Base-by-base conservation (phyloP, 2,888 invertebrate genomes). In the Syritta pipiens region DNA sequence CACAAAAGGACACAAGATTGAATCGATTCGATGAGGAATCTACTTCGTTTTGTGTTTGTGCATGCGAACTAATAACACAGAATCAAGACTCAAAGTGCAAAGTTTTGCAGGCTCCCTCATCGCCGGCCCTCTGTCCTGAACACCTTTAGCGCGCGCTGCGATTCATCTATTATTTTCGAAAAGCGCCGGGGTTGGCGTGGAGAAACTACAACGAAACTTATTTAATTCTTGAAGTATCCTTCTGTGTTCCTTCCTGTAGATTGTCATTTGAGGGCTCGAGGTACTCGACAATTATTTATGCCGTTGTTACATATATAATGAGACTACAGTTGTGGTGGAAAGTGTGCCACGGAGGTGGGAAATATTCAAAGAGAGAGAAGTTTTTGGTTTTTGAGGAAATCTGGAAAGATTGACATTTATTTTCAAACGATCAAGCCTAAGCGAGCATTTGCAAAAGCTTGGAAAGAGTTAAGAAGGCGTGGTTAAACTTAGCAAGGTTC, bases 11-110 rank as follows among this genome's bases (percentile, higher is more conserved):
- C 48, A 63, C 68, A 49, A 55, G 55, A 46, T 57, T 62, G 62
- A 49, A 76, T 76, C 76, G 62, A 76, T 63, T 44, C 28, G 48
- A 17, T 28, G 30, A 6, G 49, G 26, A 37, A 69, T 48, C 49
- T 68, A 48, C 35, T 10, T 49, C 22, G n/a, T 57, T 60, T 57
- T 32, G 1, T 24, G 24, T 57, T 20, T 30, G 30, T 55, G 55
- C 55, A 57, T 49, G 48, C 28, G 22, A 60, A 57, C 68, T 42
- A 62, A 62, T 48, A 57, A 57, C 40, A 60, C 37, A 32, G 44
- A 71, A 71, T 63, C 59, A 63, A 59, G 69, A 71, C 30, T 76
- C 49, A 42, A 49, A 57, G 62, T 49, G 62, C 40, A 69, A 62
- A 63, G 68, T 75, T 62, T 44, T 32, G 17, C 12, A 30, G 5